Evolutionary conservation across 2,888 invertebrate species (phyloP).

Genomic region (Sabellastarte sp.): DNA sequence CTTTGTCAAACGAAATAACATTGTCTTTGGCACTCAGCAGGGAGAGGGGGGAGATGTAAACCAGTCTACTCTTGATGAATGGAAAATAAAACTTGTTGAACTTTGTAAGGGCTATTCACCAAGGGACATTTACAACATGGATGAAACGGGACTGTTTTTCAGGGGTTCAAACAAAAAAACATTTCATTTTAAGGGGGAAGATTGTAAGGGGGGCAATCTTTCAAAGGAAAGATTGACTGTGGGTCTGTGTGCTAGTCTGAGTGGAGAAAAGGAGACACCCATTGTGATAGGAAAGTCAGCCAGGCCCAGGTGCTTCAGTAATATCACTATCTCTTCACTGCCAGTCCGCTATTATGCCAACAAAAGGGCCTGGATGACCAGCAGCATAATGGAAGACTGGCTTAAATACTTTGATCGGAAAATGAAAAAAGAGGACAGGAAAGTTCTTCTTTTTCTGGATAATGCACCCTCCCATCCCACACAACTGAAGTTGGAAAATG

Average conservation of each 20-base stretch:
- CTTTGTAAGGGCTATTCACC: slow-evolving; percentile 17
- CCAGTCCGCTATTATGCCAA: background rate
- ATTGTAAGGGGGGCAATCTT: slow-evolving; percentile 28
- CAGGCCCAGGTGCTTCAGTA: background rate
- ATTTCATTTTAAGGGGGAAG: slow-evolving; percentile 22
- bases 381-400: background rate
- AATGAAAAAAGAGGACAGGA: background rate
- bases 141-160: slow-evolving; percentile 32
- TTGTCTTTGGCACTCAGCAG: slow-evolving; percentile 15
- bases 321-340: background rate
- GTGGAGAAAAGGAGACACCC: background rate
- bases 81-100: slow-evolving; percentile 7
- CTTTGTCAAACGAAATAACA: slow-evolving; percentile 29
- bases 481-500: background rate
- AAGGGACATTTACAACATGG: no score
- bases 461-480: background rate
- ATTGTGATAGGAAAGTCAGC: background rate
- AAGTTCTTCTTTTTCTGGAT: background rate
- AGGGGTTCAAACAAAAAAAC: slow-evolving; percentile 24
- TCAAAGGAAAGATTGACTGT: slow-evolving; percentile 25
- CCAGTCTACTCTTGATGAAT: slow-evolving; percentile 12
- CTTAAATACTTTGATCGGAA: background rate
- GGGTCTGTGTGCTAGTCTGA: background rate
- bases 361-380: slow-evolving; percentile 1
- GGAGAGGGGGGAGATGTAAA: slow-evolving; percentile 26